Conservation (phyloP, 2,888 invertebrate genomes). For the Drosophila dives region DNA sequence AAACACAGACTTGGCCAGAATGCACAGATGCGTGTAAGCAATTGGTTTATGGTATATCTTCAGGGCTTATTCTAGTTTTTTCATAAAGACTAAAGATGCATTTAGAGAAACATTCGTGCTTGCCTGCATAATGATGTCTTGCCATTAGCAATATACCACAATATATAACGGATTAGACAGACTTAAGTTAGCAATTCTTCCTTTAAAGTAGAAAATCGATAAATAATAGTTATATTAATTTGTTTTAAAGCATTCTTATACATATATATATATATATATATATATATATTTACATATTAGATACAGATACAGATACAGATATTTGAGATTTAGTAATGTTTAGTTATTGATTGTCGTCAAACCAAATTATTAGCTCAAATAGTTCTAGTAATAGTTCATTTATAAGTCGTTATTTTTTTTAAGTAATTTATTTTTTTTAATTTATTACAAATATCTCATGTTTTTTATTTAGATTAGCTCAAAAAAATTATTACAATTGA, state of each 20-base stretch:
- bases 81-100: conserved; percentile 26
- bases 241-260: no score
- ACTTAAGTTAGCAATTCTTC: neutral
- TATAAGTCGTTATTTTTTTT: no score
- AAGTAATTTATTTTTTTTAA: no score
- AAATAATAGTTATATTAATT: neutral
- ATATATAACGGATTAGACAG: neutral
- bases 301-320: no score
- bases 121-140: neutral
- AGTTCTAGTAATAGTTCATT: neutral
- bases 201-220: neutral
- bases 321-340: neutral
- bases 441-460: no score
- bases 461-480: neutral
- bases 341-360: neutral
- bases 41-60: conserved; percentile 42
- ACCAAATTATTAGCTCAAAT: neutral
- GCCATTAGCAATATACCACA: neutral
- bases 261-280: no score
- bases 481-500: neutral
- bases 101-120: neutral
- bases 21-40: conserved; percentile 45
- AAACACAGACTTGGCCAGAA: conserved; percentile 6
- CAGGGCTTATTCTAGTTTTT: conserved; percentile 35
- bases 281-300: neutral